A percentile compares a stretch with the other conserved stretches of the same genome.
phyloP scores from a whole-genome alignment of 2,113 vertebrate species.

The Carollia perspicillata region DNA sequence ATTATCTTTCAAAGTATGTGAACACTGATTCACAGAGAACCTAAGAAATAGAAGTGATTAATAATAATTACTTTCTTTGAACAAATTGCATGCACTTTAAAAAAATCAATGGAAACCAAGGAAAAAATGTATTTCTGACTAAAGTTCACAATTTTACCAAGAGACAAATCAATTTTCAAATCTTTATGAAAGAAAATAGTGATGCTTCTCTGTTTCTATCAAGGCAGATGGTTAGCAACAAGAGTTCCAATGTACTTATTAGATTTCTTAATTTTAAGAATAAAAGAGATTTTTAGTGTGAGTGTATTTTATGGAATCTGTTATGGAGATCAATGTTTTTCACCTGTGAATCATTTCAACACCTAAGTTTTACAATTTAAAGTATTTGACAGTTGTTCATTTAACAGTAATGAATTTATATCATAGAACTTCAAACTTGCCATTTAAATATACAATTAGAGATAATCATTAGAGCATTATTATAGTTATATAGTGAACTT shows the following conservation, averaged over 20 bases:
- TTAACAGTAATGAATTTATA: neutral
- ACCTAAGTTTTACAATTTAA: neutral
- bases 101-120: conserved; percentile 4
- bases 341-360: neutral
- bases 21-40: conserved; percentile 40
- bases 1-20: conserved; percentile 19
- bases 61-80: conserved; percentile 1
- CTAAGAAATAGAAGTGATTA: conserved; percentile 33
- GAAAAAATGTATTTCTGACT: conserved; percentile 61
- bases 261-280: conserved; percentile 59
- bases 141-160: conserved; percentile 55
- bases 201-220: conserved; percentile 30
- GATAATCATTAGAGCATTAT: neutral
- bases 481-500: neutral
- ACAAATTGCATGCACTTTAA: neutral
- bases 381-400: neutral
- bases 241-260: conserved; percentile 17
- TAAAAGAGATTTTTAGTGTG: neutral
- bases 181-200: conserved; percentile 61
- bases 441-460: neutral
- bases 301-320: conserved; percentile 29
- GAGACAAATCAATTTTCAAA: conserved; percentile 69
- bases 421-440: neutral
- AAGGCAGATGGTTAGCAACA: conserved; percentile 66
- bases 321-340: neutral